Percentiles rank a stretch among this genome's conserved stretches.
phyloP scores from a whole-genome alignment of 2,113 vertebrate genomes.

The Microtus pennsylvanicus region DNA sequence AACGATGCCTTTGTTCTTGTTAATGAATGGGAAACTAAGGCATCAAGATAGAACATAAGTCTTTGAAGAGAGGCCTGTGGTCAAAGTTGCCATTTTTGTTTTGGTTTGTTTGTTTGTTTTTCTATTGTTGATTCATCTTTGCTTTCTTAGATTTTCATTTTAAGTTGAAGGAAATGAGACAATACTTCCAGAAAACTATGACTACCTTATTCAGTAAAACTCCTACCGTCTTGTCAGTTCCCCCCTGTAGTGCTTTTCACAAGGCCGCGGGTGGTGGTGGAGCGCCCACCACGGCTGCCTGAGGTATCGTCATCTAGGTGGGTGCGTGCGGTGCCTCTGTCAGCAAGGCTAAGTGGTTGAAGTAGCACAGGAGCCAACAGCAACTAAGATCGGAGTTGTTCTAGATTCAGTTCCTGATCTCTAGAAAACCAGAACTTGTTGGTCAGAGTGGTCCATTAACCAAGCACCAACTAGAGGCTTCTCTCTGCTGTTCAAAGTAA shows the following conservation, averaged over 20 bases:
- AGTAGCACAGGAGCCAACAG: background rate
- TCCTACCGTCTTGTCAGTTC: background rate
- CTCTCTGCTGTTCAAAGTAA: background rate
- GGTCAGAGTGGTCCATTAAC: background rate
- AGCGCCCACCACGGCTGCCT: background rate
- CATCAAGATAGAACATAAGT: background rate
- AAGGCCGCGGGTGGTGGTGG: background rate
- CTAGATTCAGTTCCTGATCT: slow-evolving; percentile 28
- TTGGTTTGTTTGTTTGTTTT: background rate
- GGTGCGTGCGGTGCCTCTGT: background rate
- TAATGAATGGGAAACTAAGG: background rate
- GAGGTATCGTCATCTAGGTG: background rate
- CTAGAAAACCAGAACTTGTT: slow-evolving; percentile 8
- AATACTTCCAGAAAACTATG: background rate
- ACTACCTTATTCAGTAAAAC: background rate
- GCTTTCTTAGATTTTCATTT: slow-evolving; percentile 15
- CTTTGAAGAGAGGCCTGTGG: background rate
- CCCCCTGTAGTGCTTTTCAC: background rate
- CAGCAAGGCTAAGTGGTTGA: background rate
- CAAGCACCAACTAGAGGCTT: background rate
- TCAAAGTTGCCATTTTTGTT: background rate
- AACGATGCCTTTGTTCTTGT: background rate
- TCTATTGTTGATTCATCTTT: slow-evolving; percentile 12
- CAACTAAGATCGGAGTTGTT: background rate
- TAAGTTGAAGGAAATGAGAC: slow-evolving; percentile 8